Evolutionary conservation across 2,797 vertebrate genomes (phyloP).

Genomic region (Myotis findleyi): DNA sequence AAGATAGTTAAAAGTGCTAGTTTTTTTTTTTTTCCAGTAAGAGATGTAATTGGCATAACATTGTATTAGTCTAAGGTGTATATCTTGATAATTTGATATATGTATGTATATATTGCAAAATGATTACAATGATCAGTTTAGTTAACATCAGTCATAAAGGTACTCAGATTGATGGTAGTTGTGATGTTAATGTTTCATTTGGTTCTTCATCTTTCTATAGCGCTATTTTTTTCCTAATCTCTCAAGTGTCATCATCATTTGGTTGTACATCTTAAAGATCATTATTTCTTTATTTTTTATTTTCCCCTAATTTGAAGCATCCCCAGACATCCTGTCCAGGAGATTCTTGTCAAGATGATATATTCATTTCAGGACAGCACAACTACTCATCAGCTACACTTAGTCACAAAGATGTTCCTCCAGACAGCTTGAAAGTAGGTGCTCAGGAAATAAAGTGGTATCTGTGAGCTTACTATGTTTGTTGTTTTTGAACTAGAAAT

Average conservation of each 20-base stretch:
- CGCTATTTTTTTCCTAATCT: constrained; percentile 61
- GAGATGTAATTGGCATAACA: background rate
- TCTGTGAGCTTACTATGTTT: background rate
- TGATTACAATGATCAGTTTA: background rate
- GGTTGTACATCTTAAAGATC: constrained; percentile 63
- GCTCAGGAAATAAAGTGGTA: constrained; percentile 75
- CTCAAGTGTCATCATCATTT: constrained; percentile 22
- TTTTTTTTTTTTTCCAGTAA: background rate
- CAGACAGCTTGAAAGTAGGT: constrained; percentile 94
- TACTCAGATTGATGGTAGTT: background rate
- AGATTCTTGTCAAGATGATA: constrained; percentile 92
- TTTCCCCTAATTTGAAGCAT: constrained; percentile 83
- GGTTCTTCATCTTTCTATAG: background rate
- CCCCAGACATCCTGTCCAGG: constrained; percentile 83
- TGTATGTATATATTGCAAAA: background rate
- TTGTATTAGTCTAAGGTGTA: background rate
- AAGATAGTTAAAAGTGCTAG: constrained; percentile 11
- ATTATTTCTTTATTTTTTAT: constrained; percentile 69
- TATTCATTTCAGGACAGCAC: constrained; percentile 92
- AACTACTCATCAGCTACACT: constrained; percentile 88
- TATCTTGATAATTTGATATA: background rate
- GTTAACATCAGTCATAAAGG: background rate
- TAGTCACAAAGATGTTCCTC: constrained; percentile 87
- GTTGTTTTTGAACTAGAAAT: background rate
- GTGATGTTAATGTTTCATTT: background rate